These are phyloP conservation scores for Paratrypauchen microcephalus DNA, from an alignment of 2,797 vertebrate species.

Conservation along the genomic window DNA sequence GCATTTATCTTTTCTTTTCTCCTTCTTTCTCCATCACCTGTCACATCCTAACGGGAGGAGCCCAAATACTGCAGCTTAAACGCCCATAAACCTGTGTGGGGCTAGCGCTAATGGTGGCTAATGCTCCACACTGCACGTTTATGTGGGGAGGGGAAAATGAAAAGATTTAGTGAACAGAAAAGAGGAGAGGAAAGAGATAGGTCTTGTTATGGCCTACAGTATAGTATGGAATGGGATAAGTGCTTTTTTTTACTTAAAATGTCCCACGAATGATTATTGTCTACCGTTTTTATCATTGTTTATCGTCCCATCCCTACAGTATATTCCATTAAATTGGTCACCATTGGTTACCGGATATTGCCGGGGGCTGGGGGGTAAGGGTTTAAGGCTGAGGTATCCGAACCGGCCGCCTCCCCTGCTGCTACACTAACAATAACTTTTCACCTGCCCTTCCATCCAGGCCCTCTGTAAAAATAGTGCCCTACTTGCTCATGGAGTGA, in stretches of 20 bases:
- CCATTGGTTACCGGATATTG: conserved; percentile 49
- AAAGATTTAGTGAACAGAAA: conserved; percentile 44
- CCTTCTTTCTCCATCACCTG: conserved; percentile 16
- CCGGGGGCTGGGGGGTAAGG: conserved; percentile 12
- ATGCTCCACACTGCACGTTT: conserved; percentile 58
- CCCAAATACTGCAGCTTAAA: conserved; percentile 73
- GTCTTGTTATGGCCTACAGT: conserved; percentile 48
- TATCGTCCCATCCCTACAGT: too few relatives aligned
- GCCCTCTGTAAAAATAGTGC: conserved; percentile 58
- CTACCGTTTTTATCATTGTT: too few relatives aligned
- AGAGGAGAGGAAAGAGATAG: conserved; percentile 13
- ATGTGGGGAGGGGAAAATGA: conserved; percentile 64
- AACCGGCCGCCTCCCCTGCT: conserved; percentile 28
- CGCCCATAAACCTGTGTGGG: conserved; percentile 77
- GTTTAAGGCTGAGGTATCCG: conserved; percentile 35
- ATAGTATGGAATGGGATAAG: too few relatives aligned
- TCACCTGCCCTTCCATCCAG: conserved; percentile 48
- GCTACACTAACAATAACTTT: conserved; percentile 32
- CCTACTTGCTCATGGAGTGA: conserved; percentile 74
- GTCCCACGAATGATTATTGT: too few relatives aligned
- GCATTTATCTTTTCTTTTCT: neutral
- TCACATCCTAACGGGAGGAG: conserved; percentile 65
- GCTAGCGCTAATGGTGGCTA: conserved; percentile 73
- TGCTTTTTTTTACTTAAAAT: too few relatives aligned
- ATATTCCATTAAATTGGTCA: conserved; percentile 69